Evolutionary conservation across 2,113 vertebrate genomes (phyloP), one percentile per base, ranked within the genome.

Genomic region (Rhombomys opimus): DNA sequence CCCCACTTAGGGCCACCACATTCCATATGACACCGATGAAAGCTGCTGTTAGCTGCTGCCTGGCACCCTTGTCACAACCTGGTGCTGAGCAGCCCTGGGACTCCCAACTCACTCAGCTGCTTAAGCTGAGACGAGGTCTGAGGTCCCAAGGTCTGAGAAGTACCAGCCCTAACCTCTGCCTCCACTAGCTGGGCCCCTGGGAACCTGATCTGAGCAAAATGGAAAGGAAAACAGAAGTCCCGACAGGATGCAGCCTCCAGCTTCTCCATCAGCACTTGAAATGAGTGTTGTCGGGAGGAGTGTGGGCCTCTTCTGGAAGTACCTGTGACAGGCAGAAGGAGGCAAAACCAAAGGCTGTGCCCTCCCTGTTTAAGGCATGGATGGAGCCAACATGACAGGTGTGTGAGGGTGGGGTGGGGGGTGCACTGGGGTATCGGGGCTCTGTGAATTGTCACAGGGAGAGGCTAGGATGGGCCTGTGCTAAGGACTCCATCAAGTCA

Each of bases 321-420:
- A 57, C 5, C 0, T 22, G 50, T 22, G 95, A 17, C 10, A 23
- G 65, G 25, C 2, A 14, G 18, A 17, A 2, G 54, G 52, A n/a
- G n/a, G 18, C 3, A 17, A 32, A 0, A 18, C 7, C 38, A 7
- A 1, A 3, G 0, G 1, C 3, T 25, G 14, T 22, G 2, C 11
- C 75, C 61, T 67, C 50, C n/a, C 2, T 14, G 15, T 30, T n/a
- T 20, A 23, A n/a, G 20, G 73, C 5, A 6, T 15, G 1, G 20
- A 30, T 46, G n/a, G 0, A 18, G 1, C 7, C 7, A 0, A 22
- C 5, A 4, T 23, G n/a, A 14, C 27, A 87, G 85, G 32, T n/a
- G 14, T 17, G n/a, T 59, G 57, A 14, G 2, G 38, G 3, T 1
- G 32, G 52, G 78, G 30, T 10, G 8, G 32, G 18, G 7, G 54